Percentiles rank a stretch among this genome's conserved stretches.
Evolutionary conservation across 2,888 invertebrate genomes (phyloP).

Genomic region (Antheraea assamensis): DNA sequence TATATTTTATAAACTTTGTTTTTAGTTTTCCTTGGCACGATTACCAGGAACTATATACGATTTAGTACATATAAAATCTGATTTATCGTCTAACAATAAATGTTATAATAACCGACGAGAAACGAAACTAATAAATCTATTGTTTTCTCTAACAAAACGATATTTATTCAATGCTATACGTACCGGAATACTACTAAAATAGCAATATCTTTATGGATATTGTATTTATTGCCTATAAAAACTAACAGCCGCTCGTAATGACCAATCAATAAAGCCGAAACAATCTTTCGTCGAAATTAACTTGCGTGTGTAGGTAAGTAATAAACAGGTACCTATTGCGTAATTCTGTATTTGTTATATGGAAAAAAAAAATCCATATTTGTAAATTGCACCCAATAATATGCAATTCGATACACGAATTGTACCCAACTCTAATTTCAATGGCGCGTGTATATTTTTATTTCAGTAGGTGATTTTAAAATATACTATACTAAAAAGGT

Average conservation of each 20-base stretch:
- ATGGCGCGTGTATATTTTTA: not conserved
- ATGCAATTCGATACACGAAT: not conserved
- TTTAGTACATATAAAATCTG: not conserved
- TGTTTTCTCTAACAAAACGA: not conserved
- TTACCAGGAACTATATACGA: not conserved
- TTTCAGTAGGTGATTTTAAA: not conserved
- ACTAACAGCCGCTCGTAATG: not conserved
- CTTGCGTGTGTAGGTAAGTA: not conserved
- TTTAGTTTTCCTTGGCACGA: not conserved
- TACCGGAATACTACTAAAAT: not conserved
- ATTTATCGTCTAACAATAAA: not conserved
- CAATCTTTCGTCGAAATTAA: not conserved
- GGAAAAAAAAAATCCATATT: not conserved
- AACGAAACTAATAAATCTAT: not conserved
- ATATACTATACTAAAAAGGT: too few species aligned
- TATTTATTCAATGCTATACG: not conserved
- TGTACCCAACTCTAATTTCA: not conserved
- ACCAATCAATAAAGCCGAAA: not conserved
- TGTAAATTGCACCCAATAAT: not conserved
- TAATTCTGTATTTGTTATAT: not conserved
- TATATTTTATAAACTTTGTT: too few species aligned
- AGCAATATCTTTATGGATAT: not conserved
- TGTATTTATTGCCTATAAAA: slow-evolving; percentile 8
- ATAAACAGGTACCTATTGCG: not conserved
- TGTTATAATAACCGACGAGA: not conserved